phyloP scores from a whole-genome alignment of 2,888 invertebrate genomes.

The Lordiphosa andalusiaca region DNA sequence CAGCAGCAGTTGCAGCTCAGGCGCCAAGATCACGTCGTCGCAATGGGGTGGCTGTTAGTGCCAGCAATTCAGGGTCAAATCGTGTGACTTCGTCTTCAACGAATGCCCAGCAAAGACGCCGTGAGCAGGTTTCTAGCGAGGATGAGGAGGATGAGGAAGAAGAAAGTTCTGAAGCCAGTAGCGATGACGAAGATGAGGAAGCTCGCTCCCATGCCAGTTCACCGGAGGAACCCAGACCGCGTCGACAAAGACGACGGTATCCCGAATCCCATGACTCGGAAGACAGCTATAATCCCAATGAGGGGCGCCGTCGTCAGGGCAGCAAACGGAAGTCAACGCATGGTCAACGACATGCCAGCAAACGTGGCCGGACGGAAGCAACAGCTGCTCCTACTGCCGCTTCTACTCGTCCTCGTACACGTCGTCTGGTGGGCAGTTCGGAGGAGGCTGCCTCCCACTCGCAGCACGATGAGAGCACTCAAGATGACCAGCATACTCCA shows the following conservation, averaged over 20 bases:
- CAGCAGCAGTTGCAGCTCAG: conserved; percentile 36
- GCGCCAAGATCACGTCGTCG: conserved; percentile 53
- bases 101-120: conserved; percentile 57
- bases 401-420: conserved; percentile 42
- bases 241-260: conserved; percentile 44
- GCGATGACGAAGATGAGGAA: conserved; percentile 62
- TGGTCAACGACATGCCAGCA: conserved; percentile 34
- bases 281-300: conserved; percentile 82
- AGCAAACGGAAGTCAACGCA: conserved; percentile 44
- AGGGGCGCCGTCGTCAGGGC: conserved; percentile 53
- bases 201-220: conserved; percentile 53
- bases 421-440: conserved; percentile 59
- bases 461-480: conserved; percentile 73
- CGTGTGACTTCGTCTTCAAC: conserved; percentile 77
- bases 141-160: conserved; percentile 68
- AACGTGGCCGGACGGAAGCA: conserved; percentile 30
- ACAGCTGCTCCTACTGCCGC: conserved; percentile 16
- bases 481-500: conserved; percentile 64
- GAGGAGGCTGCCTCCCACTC: conserved; percentile 71
- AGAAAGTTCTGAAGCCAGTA: conserved; percentile 60
- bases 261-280: conserved; percentile 82
- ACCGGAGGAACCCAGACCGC: conserved; percentile 44
- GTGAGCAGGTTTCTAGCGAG: conserved; percentile 46
- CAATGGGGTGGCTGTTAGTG: conserved; percentile 49
- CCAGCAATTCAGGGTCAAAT: conserved; percentile 73